Evolutionary conservation across 2,888 invertebrate genomes (phyloP).

Genomic region (Podotricha telesiphe): DNA sequence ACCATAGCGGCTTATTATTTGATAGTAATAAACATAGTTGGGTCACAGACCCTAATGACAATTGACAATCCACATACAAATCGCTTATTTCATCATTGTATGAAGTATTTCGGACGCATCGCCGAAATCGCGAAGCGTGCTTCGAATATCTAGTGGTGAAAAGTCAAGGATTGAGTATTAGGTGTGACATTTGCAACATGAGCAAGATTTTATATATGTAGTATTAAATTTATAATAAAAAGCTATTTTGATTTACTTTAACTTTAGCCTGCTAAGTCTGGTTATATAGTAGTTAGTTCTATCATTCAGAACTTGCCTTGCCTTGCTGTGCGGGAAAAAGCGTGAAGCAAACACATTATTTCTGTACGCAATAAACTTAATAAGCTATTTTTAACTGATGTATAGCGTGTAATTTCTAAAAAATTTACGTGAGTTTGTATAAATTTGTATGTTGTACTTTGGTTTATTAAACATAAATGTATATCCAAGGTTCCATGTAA

Average conservation of each 20-base stretch:
- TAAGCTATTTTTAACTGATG: no score
- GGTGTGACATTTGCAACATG: slow-evolving; percentile 17
- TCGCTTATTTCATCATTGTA: slow-evolving; percentile 38
- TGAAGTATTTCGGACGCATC: slow-evolving; percentile 40
- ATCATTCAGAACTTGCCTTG: no score
- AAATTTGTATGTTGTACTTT: background rate
- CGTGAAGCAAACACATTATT: no score
- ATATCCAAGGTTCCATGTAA: background rate
- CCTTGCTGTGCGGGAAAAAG: no score
- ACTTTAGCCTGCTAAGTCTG: no score
- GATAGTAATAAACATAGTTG: background rate
- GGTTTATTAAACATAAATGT: background rate
- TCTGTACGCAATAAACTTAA: no score
- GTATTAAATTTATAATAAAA: no score
- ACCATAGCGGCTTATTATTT: no score
- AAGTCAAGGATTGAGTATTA: slow-evolving; percentile 23
- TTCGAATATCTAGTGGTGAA: slow-evolving; percentile 33
- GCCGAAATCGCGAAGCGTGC: slow-evolving; percentile 42
- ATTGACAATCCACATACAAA: slow-evolving; percentile 3
- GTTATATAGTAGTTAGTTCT: no score
- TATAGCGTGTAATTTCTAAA: no score
- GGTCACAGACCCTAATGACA: slow-evolving; percentile 20
- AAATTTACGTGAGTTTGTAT: background rate
- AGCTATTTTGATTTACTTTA: no score
- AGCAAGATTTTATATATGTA: slow-evolving; percentile 9